phyloP scores from a whole-genome alignment of 2,797 vertebrate species.

The Distichodus sexfasciatus region DNA sequence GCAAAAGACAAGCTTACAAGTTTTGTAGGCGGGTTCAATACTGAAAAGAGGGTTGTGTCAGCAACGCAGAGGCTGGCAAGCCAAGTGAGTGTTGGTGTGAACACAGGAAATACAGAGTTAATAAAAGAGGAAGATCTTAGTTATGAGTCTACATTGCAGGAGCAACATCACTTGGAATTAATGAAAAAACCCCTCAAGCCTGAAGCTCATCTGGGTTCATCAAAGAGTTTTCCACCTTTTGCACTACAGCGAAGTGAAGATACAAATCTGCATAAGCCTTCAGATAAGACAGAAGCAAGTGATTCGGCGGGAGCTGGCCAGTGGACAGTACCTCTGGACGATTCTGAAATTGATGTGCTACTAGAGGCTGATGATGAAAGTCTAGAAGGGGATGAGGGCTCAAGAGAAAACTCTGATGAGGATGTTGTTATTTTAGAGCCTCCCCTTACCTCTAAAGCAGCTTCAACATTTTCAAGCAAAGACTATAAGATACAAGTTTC shows the following conservation, averaged over 20 bases:
- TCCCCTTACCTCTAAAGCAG: not conserved
- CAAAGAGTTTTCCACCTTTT: slow-evolving; percentile 59
- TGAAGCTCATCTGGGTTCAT: slow-evolving; percentile 48
- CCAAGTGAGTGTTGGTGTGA: slow-evolving; percentile 54
- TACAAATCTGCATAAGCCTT: not conserved
- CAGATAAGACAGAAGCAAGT: slow-evolving; percentile 25
- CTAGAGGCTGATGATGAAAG: slow-evolving; percentile 50
- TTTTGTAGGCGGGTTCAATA: slow-evolving; percentile 31
- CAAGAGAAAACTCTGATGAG: slow-evolving; percentile 18
- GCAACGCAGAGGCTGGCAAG: slow-evolving; percentile 4
- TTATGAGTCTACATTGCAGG: slow-evolving; percentile 22
- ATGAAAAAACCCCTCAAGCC: slow-evolving; percentile 30
- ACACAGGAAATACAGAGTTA: slow-evolving; percentile 53
- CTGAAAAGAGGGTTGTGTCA: slow-evolving; percentile 26
- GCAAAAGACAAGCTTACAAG: not conserved
- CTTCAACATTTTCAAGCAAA: not conserved
- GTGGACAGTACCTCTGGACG: slow-evolving; percentile 76
- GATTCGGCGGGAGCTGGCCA: slow-evolving; percentile 54
- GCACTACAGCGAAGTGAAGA: not conserved
- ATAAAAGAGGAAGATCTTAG: slow-evolving; percentile 64
- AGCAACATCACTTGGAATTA: slow-evolving; percentile 4
- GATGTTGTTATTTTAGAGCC: slow-evolving; percentile 41
- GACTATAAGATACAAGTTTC: slow-evolving; percentile 53
- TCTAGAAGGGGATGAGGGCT: slow-evolving; percentile 10
- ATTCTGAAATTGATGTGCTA: slow-evolving; percentile 63